Evolutionary conservation across 2,888 invertebrate species (phyloP), one percentile per base, ranked within the genome.

Genomic region (Athrips mouffetella): DNA sequence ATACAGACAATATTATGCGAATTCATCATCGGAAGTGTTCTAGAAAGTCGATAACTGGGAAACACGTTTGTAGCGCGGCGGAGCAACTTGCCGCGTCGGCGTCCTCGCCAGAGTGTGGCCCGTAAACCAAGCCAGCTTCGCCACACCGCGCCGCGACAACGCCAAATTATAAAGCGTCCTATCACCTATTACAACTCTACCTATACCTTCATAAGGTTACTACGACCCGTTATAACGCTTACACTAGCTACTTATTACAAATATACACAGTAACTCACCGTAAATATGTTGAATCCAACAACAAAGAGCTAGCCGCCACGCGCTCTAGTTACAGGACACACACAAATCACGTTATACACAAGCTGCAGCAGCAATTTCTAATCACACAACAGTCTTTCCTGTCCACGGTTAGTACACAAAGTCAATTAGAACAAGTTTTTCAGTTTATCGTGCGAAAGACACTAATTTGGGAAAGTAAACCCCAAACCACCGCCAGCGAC

Each of bases 281-380:
- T 83, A 79, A 79, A 78, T 80, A 78, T 60, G 82, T 69, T 54
- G 80, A 84, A 83, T 86, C 86, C 80, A 83, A 89, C 82, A 89
- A 89, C 89, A 89, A 89, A 89, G 89, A 81, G 72, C 77, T 74
- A 78, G 76, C 83, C 85, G 89, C 89, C 89, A 89, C 89, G 89
- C 89, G 89, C 89, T 89, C 86, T 84, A 81, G 80, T 80, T 83
- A 80, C 63, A 80, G 80, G 79, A 73, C 88, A 88, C 87, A 75
- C 89, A 88, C 86, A 80, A 83, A 73, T 71, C 88, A 88, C 87
- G 83, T 80, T 37, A 76, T 76, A 70, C 85, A 87, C 88, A 82
- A 76, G 70, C 64, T 78, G 76, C 65, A 70, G 65, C 62, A 65
- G 75, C 59, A 66, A 76, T 72, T 65, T 70, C 65, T 68, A 65